Percentiles rank a stretch among this genome's conserved stretches.
Conservation (phyloP, 2,113 vertebrate species). For the Gavialis gangeticus region DNA sequence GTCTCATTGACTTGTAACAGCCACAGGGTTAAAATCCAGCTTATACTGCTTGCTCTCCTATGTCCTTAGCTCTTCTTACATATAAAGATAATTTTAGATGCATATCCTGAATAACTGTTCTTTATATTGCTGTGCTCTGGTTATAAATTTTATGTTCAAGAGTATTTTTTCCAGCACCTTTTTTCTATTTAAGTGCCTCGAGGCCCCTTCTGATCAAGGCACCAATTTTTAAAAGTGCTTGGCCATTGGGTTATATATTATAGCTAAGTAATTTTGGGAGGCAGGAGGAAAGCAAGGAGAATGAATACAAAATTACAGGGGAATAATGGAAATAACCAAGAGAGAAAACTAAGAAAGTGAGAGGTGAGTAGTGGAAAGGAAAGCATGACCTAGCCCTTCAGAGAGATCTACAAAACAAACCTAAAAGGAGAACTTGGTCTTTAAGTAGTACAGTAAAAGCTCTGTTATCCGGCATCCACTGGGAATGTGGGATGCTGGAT, state of each 20-base stretch:
- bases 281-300: neutral
- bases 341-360: neutral
- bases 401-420: neutral
- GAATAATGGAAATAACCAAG: neutral
- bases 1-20: neutral
- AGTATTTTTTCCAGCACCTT: neutral
- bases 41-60: neutral
- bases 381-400: neutral
- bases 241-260: neutral
- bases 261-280: neutral
- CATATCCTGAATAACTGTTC: neutral
- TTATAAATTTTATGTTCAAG: neutral
- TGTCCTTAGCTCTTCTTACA: neutral
- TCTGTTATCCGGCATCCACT: no score
- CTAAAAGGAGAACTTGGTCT: neutral
- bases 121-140: neutral
- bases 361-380: neutral
- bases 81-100: neutral
- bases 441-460: neutral
- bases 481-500: no score
- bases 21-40: neutral
- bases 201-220: neutral
- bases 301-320: neutral
- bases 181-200: neutral
- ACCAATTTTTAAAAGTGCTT: neutral